phyloP scores from a whole-genome alignment of 1,140 invertebrate genomes.

The Hetaerina americana region DNA sequence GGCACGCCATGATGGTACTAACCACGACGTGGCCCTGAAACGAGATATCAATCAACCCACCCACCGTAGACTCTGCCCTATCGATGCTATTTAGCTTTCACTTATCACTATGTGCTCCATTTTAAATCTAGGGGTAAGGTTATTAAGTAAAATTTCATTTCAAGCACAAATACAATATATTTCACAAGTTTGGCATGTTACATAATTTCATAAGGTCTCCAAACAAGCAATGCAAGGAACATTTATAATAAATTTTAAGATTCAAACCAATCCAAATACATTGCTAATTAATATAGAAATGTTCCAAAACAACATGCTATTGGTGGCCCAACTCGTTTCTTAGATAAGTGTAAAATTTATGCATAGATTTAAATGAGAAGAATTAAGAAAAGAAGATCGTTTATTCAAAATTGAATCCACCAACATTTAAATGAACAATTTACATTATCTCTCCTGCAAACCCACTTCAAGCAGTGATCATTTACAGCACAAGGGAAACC shows the following conservation, averaged over 20 bases:
- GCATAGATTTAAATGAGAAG: neutral
- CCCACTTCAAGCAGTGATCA: neutral
- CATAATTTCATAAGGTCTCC: neutral
- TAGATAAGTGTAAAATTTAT: neutral
- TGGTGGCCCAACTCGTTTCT: neutral
- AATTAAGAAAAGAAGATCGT: neutral
- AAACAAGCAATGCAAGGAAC: neutral
- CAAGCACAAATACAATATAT: neutral
- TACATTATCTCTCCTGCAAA: neutral
- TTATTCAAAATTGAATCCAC: neutral
- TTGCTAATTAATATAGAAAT: slow-evolving; percentile 1
- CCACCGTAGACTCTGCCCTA: too few species aligned
- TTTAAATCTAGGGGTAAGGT: too few species aligned
- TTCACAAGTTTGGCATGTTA: neutral
- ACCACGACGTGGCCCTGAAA: neutral
- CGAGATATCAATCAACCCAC: too few species aligned
- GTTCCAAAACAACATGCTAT: neutral
- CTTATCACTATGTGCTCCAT: too few species aligned
- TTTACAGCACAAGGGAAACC: neutral
- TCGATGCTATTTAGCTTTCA: too few species aligned
- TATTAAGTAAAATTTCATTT: too few species aligned
- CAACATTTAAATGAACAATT: neutral
- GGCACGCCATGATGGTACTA: neutral
- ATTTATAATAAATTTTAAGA: neutral
- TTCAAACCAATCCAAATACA: neutral